Percentiles rank a stretch among this genome's conserved stretches.
These are phyloP conservation scores for Drosophila asahinai DNA, from an alignment of 1,140 invertebrate species.

Conservation along the genomic window DNA sequence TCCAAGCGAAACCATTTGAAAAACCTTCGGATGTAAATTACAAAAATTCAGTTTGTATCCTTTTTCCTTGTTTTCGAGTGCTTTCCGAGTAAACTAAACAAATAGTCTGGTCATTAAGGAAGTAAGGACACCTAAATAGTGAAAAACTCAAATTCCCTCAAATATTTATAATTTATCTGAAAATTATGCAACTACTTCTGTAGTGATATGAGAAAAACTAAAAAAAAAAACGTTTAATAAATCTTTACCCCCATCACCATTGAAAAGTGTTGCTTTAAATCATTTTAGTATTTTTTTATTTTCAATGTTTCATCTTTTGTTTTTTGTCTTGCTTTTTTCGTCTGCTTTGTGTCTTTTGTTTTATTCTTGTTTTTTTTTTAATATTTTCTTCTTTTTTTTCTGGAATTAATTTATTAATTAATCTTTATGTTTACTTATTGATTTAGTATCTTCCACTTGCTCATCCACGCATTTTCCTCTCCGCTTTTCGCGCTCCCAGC, in stretches of 20 bases:
- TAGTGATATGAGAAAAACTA: too few species aligned
- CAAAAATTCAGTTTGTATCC: too few species aligned
- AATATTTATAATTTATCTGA: too few species aligned
- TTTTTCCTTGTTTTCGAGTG: too few species aligned
- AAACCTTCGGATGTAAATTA: too few species aligned
- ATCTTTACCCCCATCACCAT: not conserved
- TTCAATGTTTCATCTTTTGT: conserved; percentile 50
- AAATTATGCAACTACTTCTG: too few species aligned
- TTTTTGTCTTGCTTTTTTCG: conserved; percentile 32
- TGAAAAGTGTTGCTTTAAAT: conserved; percentile 26
- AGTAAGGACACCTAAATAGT: too few species aligned
- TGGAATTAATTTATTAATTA: conserved; percentile 51
- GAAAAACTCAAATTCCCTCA: too few species aligned
- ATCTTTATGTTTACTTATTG: conserved; percentile 52
- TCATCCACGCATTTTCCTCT: conserved; percentile 14
- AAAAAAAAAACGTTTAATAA: too few species aligned
- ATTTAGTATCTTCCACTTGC: conserved; percentile 45
- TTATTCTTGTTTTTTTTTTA: conserved; percentile 7
- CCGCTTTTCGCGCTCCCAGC: conserved; percentile 8
- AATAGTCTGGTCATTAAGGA: too few species aligned
- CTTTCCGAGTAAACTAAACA: too few species aligned
- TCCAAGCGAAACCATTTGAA: too few species aligned
- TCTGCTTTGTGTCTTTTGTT: conserved; percentile 40
- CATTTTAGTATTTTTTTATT: conserved; percentile 54
- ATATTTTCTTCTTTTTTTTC: conserved; percentile 20